Conservation (phyloP, 2,888 invertebrate genomes). For the Cataglyphis cursor region DNA sequence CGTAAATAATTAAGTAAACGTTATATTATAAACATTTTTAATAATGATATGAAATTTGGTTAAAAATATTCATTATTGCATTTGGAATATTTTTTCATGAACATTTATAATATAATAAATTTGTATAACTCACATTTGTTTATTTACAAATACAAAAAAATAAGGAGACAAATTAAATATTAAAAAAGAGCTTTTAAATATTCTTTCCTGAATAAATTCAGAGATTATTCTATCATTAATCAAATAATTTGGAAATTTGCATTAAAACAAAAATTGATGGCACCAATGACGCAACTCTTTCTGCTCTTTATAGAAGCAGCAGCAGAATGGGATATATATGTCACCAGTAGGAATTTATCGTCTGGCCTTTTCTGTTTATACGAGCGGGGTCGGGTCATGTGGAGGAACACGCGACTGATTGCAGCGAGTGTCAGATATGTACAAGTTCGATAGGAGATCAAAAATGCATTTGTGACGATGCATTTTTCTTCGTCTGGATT, state of each 20-base stretch:
- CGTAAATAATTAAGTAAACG: conserved; percentile 22
- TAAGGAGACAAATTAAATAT: background rate
- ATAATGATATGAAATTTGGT: background rate
- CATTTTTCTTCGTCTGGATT: conserved; percentile 2
- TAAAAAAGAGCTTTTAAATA: background rate
- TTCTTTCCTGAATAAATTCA: background rate
- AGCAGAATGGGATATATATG: background rate
- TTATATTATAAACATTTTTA: background rate
- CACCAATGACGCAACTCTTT: background rate
- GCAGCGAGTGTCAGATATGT: conserved; percentile 18
- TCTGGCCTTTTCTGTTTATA: conserved; percentile 27
- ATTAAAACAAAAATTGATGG: background rate
- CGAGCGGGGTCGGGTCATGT: conserved; percentile 7
- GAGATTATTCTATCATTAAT: background rate
- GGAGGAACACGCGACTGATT: conserved; percentile 3
- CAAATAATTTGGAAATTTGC: background rate
- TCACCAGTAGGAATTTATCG: conserved; percentile 14
- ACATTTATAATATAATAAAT: background rate
- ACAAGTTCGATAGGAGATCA: conserved; percentile 6
- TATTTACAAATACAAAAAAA: background rate
- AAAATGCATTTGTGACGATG: conserved; percentile 5
- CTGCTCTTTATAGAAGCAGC: background rate
- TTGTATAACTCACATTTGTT: background rate
- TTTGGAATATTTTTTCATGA: background rate
- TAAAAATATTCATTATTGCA: background rate